Evolutionary conservation across 2,888 invertebrate genomes (phyloP).

Genomic region (Cerceris ruficornis): DNA sequence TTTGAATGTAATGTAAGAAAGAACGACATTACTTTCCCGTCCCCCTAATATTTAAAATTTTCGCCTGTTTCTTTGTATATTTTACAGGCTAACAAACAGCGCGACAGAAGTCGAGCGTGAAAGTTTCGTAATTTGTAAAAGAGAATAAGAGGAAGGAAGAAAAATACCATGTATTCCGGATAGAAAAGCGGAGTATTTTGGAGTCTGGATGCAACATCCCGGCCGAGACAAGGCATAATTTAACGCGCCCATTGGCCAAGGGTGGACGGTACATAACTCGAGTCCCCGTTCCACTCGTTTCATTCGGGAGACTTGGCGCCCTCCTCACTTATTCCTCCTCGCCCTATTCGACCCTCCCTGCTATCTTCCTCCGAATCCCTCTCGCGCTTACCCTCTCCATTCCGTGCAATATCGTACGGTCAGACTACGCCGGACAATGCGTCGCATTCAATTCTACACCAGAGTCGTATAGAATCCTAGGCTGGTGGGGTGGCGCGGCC

Average conservation of each 20-base stretch:
- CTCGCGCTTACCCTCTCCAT: conserved; percentile 21
- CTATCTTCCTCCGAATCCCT: conserved; percentile 47
- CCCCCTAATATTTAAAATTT: too few species aligned
- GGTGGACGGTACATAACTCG: conserved; percentile 69
- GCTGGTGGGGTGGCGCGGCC: conserved; percentile 41
- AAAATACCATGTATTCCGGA: conserved; percentile 9
- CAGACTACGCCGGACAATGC: conserved; percentile 78
- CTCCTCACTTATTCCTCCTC: conserved; percentile 65
- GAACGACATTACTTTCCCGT: too few species aligned
- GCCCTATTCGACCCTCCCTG: conserved; percentile 64
- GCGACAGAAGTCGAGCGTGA: too few species aligned
- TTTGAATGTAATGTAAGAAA: too few species aligned
- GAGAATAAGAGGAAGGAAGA: conserved; percentile 16
- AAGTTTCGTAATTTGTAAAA: background rate
- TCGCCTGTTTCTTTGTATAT: too few species aligned
- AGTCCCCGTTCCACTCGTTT: conserved; percentile 64
- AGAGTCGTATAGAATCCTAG: conserved; percentile 52
- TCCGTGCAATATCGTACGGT: conserved; percentile 76
- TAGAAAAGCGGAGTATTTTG: conserved; percentile 41
- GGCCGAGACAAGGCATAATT: conserved; percentile 71
- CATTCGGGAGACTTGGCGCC: conserved; percentile 67
- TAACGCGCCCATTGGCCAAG: conserved; percentile 69
- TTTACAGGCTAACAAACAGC: too few species aligned
- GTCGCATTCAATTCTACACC: conserved; percentile 75
- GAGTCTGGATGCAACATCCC: conserved; percentile 62